Conservation (phyloP, 2,113 vertebrate species). For the Setophaga coronata region DNA sequence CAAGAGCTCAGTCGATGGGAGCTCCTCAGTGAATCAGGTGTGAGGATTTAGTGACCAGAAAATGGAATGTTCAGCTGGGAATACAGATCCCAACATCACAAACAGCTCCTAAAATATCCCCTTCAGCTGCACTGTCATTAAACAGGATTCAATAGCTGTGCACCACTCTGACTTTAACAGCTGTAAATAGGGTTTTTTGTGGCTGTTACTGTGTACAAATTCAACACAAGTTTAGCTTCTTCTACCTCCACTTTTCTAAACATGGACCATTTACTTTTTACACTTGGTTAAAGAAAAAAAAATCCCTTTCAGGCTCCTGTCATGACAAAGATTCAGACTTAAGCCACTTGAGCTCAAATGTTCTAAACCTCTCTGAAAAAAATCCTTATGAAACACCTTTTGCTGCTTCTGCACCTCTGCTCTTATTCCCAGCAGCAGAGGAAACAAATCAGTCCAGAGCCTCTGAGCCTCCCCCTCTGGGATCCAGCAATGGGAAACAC, state of each 20-base stretch:
- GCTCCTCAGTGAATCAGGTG: background rate
- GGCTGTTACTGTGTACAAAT: conserved; percentile 31
- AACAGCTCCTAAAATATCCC: background rate
- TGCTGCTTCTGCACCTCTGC: background rate
- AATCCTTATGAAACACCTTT: background rate
- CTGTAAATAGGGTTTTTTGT: conserved; percentile 4
- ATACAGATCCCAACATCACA: background rate
- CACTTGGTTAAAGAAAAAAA: background rate
- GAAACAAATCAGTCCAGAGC: background rate
- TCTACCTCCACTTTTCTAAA: background rate
- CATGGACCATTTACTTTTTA: background rate
- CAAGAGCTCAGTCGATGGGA: background rate
- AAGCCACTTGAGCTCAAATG: background rate
- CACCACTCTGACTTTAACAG: background rate
- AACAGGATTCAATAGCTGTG: background rate
- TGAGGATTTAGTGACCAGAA: background rate
- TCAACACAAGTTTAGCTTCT: background rate
- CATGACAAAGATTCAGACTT: background rate
- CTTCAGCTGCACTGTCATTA: background rate
- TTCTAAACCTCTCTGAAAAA: background rate
- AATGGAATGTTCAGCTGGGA: background rate
- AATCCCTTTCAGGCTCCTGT: background rate
- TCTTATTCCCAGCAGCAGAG: background rate
- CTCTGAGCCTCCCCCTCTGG: background rate
- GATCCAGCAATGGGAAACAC: background rate